phyloP scores from a whole-genome alignment of 2,797 vertebrate genomes.

The Echiichthys vipera region DNA sequence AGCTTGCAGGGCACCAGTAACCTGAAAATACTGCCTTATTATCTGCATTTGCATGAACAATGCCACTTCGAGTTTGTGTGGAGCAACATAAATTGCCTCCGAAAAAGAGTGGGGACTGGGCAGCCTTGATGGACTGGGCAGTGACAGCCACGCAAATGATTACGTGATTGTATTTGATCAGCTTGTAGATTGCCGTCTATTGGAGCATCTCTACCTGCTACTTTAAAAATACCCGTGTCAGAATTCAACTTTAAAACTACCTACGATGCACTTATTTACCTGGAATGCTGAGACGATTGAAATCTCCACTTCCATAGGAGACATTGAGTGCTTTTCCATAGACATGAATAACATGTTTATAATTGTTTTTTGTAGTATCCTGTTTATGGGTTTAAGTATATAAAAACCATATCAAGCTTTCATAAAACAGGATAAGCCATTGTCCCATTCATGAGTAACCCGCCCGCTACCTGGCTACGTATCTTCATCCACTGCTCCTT shows the following conservation, averaged over 20 bases:
- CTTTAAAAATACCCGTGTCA: background rate
- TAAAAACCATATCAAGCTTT: too few species aligned
- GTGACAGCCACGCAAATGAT: background rate
- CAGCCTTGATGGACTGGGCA: slow-evolving; percentile 1
- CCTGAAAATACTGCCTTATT: background rate
- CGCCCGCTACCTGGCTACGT: too few species aligned
- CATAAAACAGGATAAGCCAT: too few species aligned
- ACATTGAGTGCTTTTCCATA: too few species aligned
- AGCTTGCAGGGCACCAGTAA: background rate
- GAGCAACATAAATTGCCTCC: background rate
- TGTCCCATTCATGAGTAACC: too few species aligned
- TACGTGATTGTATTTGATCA: background rate
- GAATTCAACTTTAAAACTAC: background rate
- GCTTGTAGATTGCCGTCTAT: background rate
- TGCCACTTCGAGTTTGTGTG: background rate
- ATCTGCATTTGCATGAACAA: background rate
- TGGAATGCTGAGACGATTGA: background rate
- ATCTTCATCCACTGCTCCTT: too few species aligned
- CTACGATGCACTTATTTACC: background rate
- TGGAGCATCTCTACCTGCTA: background rate
- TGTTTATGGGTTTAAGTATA: too few species aligned
- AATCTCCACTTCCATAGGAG: background rate
- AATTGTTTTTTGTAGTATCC: too few species aligned
- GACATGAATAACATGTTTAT: too few species aligned
- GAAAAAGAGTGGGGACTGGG: background rate